phyloP scores from a whole-genome alignment of 2,888 invertebrate species.

The Parnassius glacialis region DNA sequence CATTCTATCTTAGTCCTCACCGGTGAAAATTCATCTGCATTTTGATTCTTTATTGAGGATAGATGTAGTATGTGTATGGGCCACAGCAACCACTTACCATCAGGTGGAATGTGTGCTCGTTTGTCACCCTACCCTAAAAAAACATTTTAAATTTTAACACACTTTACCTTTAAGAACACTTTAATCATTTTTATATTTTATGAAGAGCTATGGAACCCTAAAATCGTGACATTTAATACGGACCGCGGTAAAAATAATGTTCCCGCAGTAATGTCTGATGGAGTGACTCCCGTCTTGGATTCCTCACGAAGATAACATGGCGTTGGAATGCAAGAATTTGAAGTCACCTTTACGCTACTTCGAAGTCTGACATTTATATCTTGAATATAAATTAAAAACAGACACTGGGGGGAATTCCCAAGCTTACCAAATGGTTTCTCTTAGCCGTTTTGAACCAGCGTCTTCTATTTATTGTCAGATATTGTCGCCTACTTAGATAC shows the following conservation, averaged over 20 bases:
- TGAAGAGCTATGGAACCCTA: slow-evolving; percentile 27
- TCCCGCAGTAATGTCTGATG: slow-evolving; percentile 49
- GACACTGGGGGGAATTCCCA: slow-evolving; percentile 13
- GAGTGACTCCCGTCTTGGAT: slow-evolving; percentile 64
- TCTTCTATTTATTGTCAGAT: too few species aligned
- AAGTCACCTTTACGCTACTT: slow-evolving; percentile 12
- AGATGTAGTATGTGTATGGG: too few species aligned
- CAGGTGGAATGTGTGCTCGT: too few species aligned
- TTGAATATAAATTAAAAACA: slow-evolving; percentile 12
- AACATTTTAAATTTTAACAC: too few species aligned
- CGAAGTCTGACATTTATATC: slow-evolving; percentile 29
- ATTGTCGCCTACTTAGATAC: too few species aligned
- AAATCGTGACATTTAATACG: slow-evolving; percentile 37
- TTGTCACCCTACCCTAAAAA: too few species aligned
- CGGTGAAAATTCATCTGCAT: too few species aligned
- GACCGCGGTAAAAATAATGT: slow-evolving; percentile 61
- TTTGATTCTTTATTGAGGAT: too few species aligned
- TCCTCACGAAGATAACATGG: slow-evolving; percentile 46
- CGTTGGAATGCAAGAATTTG: slow-evolving; percentile 34
- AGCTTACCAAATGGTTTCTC: background rate
- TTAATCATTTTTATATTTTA: too few species aligned
- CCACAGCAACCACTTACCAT: too few species aligned
- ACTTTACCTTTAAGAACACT: too few species aligned
- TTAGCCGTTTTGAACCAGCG: background rate
- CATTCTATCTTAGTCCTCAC: too few species aligned